Conservation (phyloP, 2,113 vertebrate species). For the Semnornis frantzii region DNA sequence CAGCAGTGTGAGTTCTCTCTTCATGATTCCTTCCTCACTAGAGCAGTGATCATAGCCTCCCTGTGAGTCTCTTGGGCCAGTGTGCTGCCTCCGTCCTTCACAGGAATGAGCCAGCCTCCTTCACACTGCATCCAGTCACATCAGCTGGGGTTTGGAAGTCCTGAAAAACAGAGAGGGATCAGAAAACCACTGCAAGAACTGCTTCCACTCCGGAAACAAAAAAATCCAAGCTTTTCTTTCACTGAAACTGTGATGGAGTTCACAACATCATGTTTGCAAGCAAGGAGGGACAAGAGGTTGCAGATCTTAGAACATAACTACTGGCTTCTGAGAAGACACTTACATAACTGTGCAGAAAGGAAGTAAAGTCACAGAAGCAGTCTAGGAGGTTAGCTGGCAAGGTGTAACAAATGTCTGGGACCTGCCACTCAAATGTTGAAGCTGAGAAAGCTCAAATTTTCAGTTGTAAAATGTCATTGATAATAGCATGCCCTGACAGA, state of each 20-base stretch:
- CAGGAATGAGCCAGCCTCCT: fast-evolving
- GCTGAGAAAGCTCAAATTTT: background rate
- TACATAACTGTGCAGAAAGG: background rate
- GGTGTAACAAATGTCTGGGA: fast-evolving
- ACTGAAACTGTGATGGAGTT: background rate
- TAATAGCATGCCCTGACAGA: background rate
- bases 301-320: background rate
- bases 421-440: background rate
- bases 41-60: background rate
- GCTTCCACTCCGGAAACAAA: background rate
- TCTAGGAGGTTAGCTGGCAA: background rate
- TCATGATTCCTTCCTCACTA: background rate
- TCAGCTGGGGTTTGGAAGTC: background rate
- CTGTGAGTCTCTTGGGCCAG: fast-evolving
- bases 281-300: background rate
- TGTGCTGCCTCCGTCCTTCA: background rate
- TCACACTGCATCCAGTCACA: background rate
- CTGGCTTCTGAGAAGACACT: background rate
- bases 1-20: background rate
- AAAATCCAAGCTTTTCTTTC: background rate
- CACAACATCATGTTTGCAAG: background rate
- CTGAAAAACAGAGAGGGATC: background rate
- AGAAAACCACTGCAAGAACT: background rate
- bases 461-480: background rate
- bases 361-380: background rate